Base-by-base conservation (phyloP, 2,888 invertebrate genomes). In the Hydriomena furcata region DNA sequence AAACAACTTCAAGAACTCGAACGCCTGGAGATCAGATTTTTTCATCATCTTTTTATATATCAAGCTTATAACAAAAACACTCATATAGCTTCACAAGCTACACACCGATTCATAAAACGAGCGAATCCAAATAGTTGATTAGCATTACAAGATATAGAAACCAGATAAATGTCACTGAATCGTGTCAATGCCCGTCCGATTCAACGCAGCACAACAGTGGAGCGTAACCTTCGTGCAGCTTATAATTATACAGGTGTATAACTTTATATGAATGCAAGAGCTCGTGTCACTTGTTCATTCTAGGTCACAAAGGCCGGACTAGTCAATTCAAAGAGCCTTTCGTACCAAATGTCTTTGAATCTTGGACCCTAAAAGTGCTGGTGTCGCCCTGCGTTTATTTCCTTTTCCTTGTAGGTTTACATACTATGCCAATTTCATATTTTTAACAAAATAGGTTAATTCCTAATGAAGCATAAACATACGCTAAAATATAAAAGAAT, bases 71-170 rank as follows among this genome's bases (percentile, higher is more conserved):
- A 31, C 30, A n/a, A 11, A 46, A 27, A 37, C 32, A 20, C n/a
- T 32, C 7, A 38, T 10, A 24, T 4, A 31, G 23, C 31, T n/a
- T 21, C 17, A 5, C n/a, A 23, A 17, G 17, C 17, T 24, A 25
- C 10, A 35, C 35, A 41, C 31, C 20, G 27, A 45, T 41, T n/a
- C 11, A 51, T 36, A 35, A 31, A 50, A 34, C 28, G 8, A 13
- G 37, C 42, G 31, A 47, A 47, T 47, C 42, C 27, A 43, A 42
- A 36, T 28, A 27, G 45, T 52, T 32, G 49, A 54, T 50, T 50
- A 55, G 46, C 45, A 54, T 54, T 46, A 46, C 42, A 44, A 50
- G 52, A 47, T 55, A 52, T 23, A 50, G 51, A 54, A 57, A 54
- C 48, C 53, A 48, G 54, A 54, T 53, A 54, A 52, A 41, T 57